Base-by-base conservation (phyloP, 2,888 invertebrate genomes). In the Odontocolon sp. region DNA sequence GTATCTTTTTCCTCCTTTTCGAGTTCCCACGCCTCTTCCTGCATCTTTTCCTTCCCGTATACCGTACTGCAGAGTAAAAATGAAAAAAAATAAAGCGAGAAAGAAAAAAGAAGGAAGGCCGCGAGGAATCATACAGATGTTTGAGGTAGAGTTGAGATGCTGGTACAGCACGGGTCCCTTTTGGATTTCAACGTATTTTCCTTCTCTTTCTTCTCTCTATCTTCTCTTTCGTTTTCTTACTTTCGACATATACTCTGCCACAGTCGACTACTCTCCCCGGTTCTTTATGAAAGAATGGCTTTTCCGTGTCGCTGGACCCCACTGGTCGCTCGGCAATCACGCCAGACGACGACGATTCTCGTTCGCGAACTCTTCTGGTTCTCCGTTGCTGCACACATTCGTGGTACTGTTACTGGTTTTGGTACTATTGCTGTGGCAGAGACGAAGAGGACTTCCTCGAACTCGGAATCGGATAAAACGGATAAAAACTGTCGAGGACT, bases 291-390 rank as follows among this genome's bases (percentile, higher is more conserved):
- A 86, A 87, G 83, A 88, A 87, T 89, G 86, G 87, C 87, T 87
- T 88, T 89, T 89, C 84, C 87, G 82, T 87, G 88, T 89, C 85
- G 84, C 78, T 81, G 84, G 80, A 84, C 82, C 84, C 82, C 80
- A 73, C 52, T 54, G 45, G 21, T 61, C 67, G n/a, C 56, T 47
- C 42, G 64, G 69, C 63, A 70, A 76, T 59, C 75, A 57, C 38
- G 40, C 52, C 28, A 40, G 18, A 36, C 36, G 54, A 40, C 54
- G 54, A 67, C 54, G 23, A 67, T 23, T 42, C 54, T 33, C 40
- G 14, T 31, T 54, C 33, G 54, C n/a, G 11, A 8, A 40, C 33
- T 45, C 18, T 23, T 28, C 42, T 21, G 5, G 23, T 14, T 28
- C 28, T 18, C 64, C n/a, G n/a, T n/a, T n/a, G 31, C 31, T 54